Evolutionary conservation across 37 sponge, comb jelly and placozoan genomes (phyloP), one percentile per base, ranked within the genome.

Genomic region (Trichoplax adhaerens): DNA sequence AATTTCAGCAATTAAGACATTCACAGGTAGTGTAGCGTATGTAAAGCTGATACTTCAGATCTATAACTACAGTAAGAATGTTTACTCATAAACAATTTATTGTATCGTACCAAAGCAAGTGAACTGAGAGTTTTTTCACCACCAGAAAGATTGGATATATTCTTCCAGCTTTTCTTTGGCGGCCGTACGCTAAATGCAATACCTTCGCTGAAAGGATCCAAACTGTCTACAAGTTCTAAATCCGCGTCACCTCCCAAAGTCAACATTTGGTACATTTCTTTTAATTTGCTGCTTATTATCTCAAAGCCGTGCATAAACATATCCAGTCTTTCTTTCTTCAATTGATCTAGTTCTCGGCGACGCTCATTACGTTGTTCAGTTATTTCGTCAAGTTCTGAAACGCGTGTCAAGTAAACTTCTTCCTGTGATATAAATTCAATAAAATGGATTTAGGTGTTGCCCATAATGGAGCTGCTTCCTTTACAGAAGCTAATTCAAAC

Each of bases 231-330:
- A 53, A 97, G 82, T 72, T 97, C 99, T 48, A 97, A 71, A 74
- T 97, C 99, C 55, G 99, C 99, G 78, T 97, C 99, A 46, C 99
- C 99, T 64, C 99, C 99, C 5, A 97, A 73, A 2, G 99, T 97
- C 52, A 97, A 86, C 99, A 97, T 97, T 90, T 97, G 99, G 74
- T 97, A 97, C 99, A 97, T 97, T 60, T 97, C 93, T 82, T 97
- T 97, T 48, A 97, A 86, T 71, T 91, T 97, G 74, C 74, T 88
- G 2, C 93, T 91, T 68, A 97, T 97, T 65, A 77, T 74, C 12
- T 74, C 72, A 73, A 97, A 97, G 2, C 99, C 99, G 53, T 83
- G 81, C 99, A 97, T 91, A 82, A 97, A 97, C 65, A 81, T 75
- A 51, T 86, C 87, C 59, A 97, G 83, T 62, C 99, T 60, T 69